Conservation (phyloP, 1,140 invertebrate species). For the Steinernema feltiae region DNA sequence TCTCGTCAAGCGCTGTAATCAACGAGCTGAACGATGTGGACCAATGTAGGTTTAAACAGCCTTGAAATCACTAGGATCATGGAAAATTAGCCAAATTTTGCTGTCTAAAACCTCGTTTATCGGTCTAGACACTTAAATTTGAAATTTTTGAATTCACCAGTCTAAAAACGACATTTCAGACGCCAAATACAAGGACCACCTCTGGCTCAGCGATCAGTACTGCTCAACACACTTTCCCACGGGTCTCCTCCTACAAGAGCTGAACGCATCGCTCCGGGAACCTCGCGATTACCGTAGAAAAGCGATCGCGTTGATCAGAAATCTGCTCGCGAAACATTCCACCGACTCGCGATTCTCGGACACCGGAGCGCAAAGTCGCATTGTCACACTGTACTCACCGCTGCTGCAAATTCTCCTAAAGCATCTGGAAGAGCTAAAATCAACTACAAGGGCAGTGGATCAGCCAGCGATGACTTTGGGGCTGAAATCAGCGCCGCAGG, state of each 20-base stretch:
- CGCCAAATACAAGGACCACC: conserved; percentile 61
- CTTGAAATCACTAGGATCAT: too few relatives aligned
- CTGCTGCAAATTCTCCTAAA: conserved; percentile 78
- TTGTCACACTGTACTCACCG: conserved; percentile 81
- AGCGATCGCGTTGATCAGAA: conserved; percentile 73
- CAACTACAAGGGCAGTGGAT: conserved; percentile 11
- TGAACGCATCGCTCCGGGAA: conserved; percentile 75
- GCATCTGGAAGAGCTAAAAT: conserved; percentile 66
- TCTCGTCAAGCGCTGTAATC: conserved; percentile 28
- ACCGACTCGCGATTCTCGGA: conserved; percentile 77
- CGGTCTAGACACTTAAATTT: too few relatives aligned
- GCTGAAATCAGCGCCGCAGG: not conserved
- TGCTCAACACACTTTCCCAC: conserved; percentile 81
- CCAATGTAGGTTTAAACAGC: too few relatives aligned
- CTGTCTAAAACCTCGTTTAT: too few relatives aligned
- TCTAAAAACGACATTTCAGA: conserved; percentile 38
- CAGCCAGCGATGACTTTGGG: not conserved
- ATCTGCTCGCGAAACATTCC: conserved; percentile 84
- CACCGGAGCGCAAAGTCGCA: conserved; percentile 70
- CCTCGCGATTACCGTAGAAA: conserved; percentile 71
- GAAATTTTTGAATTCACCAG: too few relatives aligned
- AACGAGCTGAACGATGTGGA: conserved; percentile 40
- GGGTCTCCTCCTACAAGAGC: conserved; percentile 70
- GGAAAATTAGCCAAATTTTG: too few relatives aligned
- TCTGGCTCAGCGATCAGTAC: conserved; percentile 71